A percentile compares a stretch with the other conserved stretches of the same genome.
Evolutionary conservation across 2,797 vertebrate species (phyloP).

Genomic region (Salmo trutta): DNA sequence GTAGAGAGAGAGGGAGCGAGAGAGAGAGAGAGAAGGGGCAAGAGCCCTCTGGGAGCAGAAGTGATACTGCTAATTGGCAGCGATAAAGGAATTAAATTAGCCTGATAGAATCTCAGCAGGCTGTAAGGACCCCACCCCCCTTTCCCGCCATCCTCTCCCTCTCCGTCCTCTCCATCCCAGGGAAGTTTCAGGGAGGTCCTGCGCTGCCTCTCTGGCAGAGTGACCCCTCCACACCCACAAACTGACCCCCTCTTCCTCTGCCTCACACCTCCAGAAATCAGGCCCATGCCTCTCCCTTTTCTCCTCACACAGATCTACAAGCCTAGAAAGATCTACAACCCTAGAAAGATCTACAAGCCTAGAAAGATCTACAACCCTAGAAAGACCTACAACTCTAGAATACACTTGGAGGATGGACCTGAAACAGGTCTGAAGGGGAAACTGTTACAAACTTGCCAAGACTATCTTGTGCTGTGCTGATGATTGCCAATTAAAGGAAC

Average conservation of each 20-base stretch:
- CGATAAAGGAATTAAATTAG: slow-evolving; percentile 71
- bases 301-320: neutral
- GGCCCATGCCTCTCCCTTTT: neutral
- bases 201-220: slow-evolving; percentile 18
- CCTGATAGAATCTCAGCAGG: slow-evolving; percentile 69
- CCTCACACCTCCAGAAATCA: neutral
- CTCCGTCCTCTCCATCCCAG: slow-evolving; percentile 29
- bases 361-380: too few relatives aligned
- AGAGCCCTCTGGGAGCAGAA: slow-evolving; percentile 55
- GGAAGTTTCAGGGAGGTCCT: slow-evolving; percentile 35
- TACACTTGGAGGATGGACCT: neutral
- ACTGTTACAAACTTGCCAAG: neutral
- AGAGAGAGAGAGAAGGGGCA: slow-evolving; percentile 1
- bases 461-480: neutral
- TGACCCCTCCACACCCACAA: slow-evolving; percentile 18
- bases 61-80: slow-evolving; percentile 68
- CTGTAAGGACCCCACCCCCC: slow-evolving; percentile 22
- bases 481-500: too few relatives aligned
- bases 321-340: too few relatives aligned
- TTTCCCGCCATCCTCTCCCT: slow-evolving; percentile 21
- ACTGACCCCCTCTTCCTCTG: neutral
- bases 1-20: neutral
- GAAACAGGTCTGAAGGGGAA: neutral
- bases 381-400: too few relatives aligned
- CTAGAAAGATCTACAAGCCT: too few relatives aligned